Base-by-base conservation (phyloP, 2,113 vertebrate genomes). In the Anguilla japonica region DNA sequence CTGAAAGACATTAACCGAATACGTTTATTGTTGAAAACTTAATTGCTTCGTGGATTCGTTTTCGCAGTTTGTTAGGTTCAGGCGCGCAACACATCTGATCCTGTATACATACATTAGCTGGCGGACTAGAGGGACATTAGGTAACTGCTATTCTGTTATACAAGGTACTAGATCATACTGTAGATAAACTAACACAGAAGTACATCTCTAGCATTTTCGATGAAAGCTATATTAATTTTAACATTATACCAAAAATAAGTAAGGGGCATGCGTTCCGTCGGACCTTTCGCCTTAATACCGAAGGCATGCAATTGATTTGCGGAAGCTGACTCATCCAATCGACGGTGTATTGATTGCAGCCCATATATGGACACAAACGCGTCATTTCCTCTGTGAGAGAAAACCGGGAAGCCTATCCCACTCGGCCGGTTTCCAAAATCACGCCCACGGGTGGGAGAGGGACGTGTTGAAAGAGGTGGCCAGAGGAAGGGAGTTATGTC, bases 351-450 rank as follows among this genome's bases (percentile, higher is more conserved):
- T 9, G 92, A 91, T 90, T 86, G 22, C 87, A 34, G 86, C 83
- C 94, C 95, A 91, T 95, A 94, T 96, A 93, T 93, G 95, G 95
- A 56, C 92, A 92, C 91, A 91, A 91, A 82, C 84, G 79, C 90
- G 90, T 90, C 91, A 80, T 89, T 94, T 94, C 94, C 93, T 93
- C 88, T 89, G 85, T 87, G 84, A 16, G 53, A 87, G 87, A 89
- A 90, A 88, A 93, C 89, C 92, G 93, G 94, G 94, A 96, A 95
- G 92, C 92, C 94, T 43, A 90, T 95, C 95, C 95, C 93, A 88
- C 67, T 90, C 93, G 94, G 94, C 91, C 2, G 41, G 22, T 83
- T 53, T 95, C 94, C 95, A 95, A 88, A 53, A 50, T 53, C 40
- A 87, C 81, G 85, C 90, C 89, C 82, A 82, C 79, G 50, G 81